A percentile compares a stretch with the other conserved stretches of the same genome.
These are phyloP conservation scores for Eustalomyia histrio DNA, from an alignment of 2,888 invertebrate species.

Conservation along the genomic window DNA sequence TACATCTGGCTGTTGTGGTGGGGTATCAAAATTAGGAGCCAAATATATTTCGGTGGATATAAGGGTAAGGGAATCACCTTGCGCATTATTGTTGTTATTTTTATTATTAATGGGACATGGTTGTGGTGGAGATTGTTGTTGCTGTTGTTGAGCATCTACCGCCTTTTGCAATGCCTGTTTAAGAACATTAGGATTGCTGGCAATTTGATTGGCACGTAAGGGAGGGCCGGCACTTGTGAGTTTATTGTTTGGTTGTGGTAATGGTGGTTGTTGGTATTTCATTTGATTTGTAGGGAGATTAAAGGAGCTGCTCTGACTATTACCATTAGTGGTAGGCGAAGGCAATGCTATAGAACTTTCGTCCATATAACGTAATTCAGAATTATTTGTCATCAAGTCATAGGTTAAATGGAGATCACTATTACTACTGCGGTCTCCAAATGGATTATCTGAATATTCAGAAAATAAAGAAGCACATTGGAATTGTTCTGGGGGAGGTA, in stretches of 20 bases:
- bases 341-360: slow-evolving; percentile 91
- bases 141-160: slow-evolving; percentile 80
- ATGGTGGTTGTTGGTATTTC: slow-evolving; percentile 79
- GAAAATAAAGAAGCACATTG: slow-evolving; percentile 85
- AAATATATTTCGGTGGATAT: slow-evolving; percentile 75
- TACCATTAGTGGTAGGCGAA: slow-evolving; percentile 85
- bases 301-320: slow-evolving; percentile 74
- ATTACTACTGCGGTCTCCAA: slow-evolving; percentile 80
- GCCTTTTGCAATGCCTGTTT: slow-evolving; percentile 88
- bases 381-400: slow-evolving; percentile 90
- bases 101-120: slow-evolving; percentile 39
- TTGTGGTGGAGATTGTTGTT: slow-evolving; percentile 32
- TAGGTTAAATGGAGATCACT: slow-evolving; percentile 84
- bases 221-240: slow-evolving; percentile 83
- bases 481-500: slow-evolving; percentile 87
- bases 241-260: slow-evolving; percentile 84
- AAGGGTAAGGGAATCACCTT: slow-evolving; percentile 55
- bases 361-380: slow-evolving; percentile 94
- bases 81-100: slow-evolving; percentile 23
- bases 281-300: slow-evolving; percentile 70
- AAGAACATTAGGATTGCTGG: slow-evolving; percentile 84
- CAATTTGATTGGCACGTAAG: slow-evolving; percentile 73
- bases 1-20: slow-evolving; percentile 49
- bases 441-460: slow-evolving; percentile 82
- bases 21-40: slow-evolving; percentile 67